Conservation (phyloP, 2,888 invertebrate species). For the Lasioglossum malachurum region DNA sequence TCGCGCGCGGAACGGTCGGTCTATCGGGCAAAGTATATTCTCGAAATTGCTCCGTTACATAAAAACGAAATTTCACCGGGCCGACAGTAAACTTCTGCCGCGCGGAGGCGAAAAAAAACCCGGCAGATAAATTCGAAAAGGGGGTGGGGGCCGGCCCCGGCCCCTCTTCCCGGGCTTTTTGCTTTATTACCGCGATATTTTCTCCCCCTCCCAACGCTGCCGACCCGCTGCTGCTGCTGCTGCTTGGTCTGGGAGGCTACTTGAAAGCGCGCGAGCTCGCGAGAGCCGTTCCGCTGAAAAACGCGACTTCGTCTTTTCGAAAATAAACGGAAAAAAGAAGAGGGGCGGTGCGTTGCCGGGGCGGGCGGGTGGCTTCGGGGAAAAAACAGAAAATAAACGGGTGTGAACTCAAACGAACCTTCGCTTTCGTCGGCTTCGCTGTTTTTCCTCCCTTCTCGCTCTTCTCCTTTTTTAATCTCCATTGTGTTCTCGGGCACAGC, state of each 20-base stretch:
- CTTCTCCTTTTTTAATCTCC: conserved; percentile 38
- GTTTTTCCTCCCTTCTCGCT: not conserved
- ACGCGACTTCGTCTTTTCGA: conserved; percentile 45
- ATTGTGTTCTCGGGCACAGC: conserved; percentile 40
- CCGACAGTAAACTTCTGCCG: conserved; percentile 48
- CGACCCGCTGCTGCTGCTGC: not conserved
- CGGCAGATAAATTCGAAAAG: conserved; percentile 54
- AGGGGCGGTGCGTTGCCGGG: not conserved
- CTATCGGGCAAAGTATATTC: conserved; percentile 56
- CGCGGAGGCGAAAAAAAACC: not conserved
- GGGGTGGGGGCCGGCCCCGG: not conserved
- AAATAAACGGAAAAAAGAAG: conserved; percentile 19
- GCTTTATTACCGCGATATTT: conserved; percentile 56
- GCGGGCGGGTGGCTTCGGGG: not conserved
- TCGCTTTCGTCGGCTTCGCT: conserved; percentile 16
- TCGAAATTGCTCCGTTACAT: conserved; percentile 56
- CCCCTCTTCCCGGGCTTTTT: conserved; percentile 33
- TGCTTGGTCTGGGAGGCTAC: conserved; percentile 7
- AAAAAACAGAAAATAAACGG: conserved; percentile 12
- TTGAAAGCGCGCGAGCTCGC: conserved; percentile 32
- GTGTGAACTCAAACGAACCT: conserved; percentile 43
- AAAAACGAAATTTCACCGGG: conserved; percentile 55
- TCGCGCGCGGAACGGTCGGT: not conserved
- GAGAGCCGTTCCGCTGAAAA: conserved; percentile 9
- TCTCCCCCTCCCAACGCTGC: not conserved